Evolutionary conservation across 2,797 vertebrate genomes (phyloP).

Genomic region (Spondyliosoma cantharus): DNA sequence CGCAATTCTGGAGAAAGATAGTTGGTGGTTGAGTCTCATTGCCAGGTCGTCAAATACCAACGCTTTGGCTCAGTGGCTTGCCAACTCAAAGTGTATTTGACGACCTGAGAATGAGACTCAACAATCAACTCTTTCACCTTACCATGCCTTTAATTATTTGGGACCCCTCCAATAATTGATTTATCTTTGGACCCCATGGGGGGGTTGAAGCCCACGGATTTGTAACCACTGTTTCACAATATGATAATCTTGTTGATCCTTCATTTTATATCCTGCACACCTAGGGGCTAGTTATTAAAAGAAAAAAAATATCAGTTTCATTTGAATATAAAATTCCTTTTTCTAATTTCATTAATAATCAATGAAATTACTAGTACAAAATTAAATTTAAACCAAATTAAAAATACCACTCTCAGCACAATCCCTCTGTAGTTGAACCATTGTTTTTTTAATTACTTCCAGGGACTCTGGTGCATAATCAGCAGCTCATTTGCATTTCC

Average conservation of each 20-base stretch:
- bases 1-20: no score
- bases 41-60: no score
- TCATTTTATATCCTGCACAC: not conserved
- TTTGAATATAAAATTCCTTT: constrained; percentile 10
- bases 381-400: not conserved
- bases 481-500: constrained; percentile 74
- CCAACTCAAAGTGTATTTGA: no score
- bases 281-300: not conserved
- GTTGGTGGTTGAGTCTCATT: no score
- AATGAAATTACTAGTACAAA: constrained; percentile 22
- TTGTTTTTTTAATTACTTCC: constrained; percentile 67
- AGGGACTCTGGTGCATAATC: constrained; percentile 67
- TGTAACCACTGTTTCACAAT: not conserved
- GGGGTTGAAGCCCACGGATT: not conserved
- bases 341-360: not conserved
- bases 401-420: constrained; percentile 52
- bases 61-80: no score
- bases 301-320: not conserved
- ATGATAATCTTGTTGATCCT: not conserved
- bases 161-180: not conserved
- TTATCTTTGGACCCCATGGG: not conserved
- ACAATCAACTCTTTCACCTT: no score
- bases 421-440: constrained; percentile 43
- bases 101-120: no score
- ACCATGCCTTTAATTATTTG: not conserved